Conservation (phyloP, 30 jellyfish, hydroid and myxozoan species). For the Cassiopea andromeda region DNA sequence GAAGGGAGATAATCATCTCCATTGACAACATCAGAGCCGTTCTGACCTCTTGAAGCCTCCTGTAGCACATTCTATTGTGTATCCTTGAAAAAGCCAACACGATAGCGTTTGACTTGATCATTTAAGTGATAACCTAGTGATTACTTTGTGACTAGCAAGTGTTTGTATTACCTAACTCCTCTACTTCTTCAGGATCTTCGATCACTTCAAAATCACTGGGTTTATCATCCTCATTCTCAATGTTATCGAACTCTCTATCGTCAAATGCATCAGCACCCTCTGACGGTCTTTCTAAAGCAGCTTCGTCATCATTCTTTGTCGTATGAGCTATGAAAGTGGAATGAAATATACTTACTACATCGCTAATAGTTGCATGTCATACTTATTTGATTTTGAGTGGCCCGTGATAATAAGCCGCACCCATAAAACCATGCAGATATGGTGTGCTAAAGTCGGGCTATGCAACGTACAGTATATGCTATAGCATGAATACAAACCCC, state of each 20-base stretch:
- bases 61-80: background rate
- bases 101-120: background rate
- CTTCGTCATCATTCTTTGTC: background rate
- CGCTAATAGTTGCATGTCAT: too few species aligned
- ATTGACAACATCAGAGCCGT: background rate
- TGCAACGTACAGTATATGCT: too few species aligned
- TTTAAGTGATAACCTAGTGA: background rate
- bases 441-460: too few species aligned
- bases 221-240: background rate
- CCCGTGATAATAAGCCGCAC: too few species aligned
- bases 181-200: background rate
- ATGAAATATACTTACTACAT: too few species aligned
- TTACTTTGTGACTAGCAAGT: background rate
- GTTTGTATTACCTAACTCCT: background rate
- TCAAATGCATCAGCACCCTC: background rate
- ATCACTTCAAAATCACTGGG: background rate
- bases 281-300: background rate
- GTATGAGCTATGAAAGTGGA: too few species aligned
- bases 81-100: background rate
- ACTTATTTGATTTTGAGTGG: too few species aligned
- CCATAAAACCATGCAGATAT: too few species aligned
- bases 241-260: background rate
- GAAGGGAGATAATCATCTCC: background rate
- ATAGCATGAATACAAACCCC: too few species aligned
- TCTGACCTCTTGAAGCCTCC: background rate